Percentiles rank a stretch among this genome's conserved stretches.
Conservation (phyloP, 2,113 vertebrate genomes). For the Megaceryle maxima region DNA sequence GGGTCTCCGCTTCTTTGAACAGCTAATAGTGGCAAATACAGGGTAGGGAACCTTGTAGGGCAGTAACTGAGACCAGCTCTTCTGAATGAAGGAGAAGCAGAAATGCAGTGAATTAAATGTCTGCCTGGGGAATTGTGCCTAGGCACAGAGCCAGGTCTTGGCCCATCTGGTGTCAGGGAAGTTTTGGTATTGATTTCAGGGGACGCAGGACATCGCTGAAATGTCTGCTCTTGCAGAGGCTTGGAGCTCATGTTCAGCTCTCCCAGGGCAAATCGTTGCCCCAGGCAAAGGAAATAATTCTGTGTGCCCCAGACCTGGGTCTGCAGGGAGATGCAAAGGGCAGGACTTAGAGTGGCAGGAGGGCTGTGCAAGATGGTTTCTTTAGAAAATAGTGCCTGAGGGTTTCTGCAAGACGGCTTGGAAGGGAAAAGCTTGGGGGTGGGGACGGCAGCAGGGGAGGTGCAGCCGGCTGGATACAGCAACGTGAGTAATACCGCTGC, state of each 20-base stretch:
- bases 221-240: background rate
- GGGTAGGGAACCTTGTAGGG: background rate
- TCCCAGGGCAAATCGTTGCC: background rate
- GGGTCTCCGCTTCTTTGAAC: slow-evolving; percentile 1
- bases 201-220: background rate
- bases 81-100: background rate
- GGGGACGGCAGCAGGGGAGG: too few relatives aligned
- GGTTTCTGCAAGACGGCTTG: background rate
- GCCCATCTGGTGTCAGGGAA: background rate
- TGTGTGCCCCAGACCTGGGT: background rate
- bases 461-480: background rate
- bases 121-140: background rate
- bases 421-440: background rate
- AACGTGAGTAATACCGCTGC: background rate
- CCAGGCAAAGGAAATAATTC: background rate
- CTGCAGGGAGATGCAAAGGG: background rate
- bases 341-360: background rate
- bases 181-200: background rate
- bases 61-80: background rate
- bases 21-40: background rate
- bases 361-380: background rate
- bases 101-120: slow-evolving; percentile 8
- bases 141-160: background rate
- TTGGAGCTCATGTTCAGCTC: background rate
- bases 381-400: background rate